Evolutionary conservation across 1,140 invertebrate species (phyloP), one percentile per base, ranked within the genome.

Genomic region (Meloidogyne floridensis): DNA sequence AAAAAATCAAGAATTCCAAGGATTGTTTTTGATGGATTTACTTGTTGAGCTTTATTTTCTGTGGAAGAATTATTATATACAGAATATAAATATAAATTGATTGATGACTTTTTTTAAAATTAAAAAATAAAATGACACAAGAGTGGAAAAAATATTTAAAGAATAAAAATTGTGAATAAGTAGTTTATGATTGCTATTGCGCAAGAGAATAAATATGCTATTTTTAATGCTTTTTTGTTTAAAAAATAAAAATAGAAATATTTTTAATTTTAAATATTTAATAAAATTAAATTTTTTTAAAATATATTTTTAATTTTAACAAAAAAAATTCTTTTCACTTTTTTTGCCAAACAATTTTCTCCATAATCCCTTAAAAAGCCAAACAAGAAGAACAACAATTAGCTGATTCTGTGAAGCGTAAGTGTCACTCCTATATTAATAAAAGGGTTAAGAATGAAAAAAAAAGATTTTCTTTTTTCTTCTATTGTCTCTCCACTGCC

Each of bases 381-480:
- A 65, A 65, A 65, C 59, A 65, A 65, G 47, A 47, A 47, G 47
- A n/a, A 15, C 59, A 65, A 65, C 59, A 65, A 65, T 65, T 65
- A 65, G 15, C 59, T 65, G 59, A 18, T 15, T 65, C 10, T 65
- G 15, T 65, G 15, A 65, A n/a, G 59, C n/a, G 15, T 3, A 65
- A 65, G n/a, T 65, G 59, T n/a, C 0, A 65, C 5, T n/a, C n/a
- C 11, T 11, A 11, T 53, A 54, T 10, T 5, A 59, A 65, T 47
- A 47, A 65, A 65, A 65, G n/a, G 59, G 15, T 65, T n/a, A 65
- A 65, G n/a, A 65, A n/a, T 65, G 5, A 65, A 65, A 65, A n/a
- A 18, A 65, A n/a, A 65, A 18, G n/a, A 65, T n/a, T n/a, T 65
- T 65, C 11, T 59, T 56, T 11, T 59, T 15, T 59, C 2, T 59